Percentiles rank a stretch among this genome's conserved stretches.
Evolutionary conservation across 2,888 invertebrate species (phyloP).

Genomic region (Plagodis pulveraria): DNA sequence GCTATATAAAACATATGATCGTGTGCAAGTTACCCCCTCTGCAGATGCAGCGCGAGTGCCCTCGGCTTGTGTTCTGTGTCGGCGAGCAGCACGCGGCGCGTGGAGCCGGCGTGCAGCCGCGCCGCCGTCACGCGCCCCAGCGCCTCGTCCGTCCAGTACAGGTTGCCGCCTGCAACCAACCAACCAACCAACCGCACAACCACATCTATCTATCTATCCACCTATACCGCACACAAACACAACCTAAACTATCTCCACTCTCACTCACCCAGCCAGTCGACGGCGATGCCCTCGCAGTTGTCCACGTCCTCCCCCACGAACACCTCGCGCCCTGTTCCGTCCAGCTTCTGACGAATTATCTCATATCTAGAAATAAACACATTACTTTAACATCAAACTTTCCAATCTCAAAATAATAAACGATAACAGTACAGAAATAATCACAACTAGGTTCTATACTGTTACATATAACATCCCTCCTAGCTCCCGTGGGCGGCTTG

Average conservation of each 20-base stretch:
- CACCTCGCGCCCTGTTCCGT: constrained; percentile 83
- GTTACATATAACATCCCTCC: too few species aligned
- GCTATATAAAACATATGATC: too few species aligned
- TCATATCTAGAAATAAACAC: constrained; percentile 67
- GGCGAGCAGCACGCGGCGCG: constrained; percentile 84
- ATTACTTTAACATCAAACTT: too few species aligned
- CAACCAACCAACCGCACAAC: constrained; percentile 2
- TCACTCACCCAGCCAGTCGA: constrained; percentile 90
- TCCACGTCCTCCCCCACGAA: constrained; percentile 85
- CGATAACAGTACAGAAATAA: not conserved
- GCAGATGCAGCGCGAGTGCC: constrained; percentile 88
- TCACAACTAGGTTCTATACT: not conserved
- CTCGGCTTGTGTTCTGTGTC: constrained; percentile 85
- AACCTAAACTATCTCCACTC: not conserved
- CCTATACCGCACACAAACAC: not conserved
- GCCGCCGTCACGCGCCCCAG: constrained; percentile 88
- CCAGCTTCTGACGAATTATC: constrained; percentile 87
- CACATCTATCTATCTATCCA: too few species aligned
- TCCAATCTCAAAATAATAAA: too few species aligned
- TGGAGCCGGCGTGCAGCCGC: constrained; percentile 83
- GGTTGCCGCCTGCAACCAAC: constrained; percentile 76
- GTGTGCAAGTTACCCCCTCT: constrained; percentile 84
- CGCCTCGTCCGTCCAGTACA: constrained; percentile 94
- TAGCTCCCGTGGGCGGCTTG: too few species aligned
- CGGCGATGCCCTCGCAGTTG: constrained; percentile 90